Evolutionary conservation across 2,888 invertebrate genomes (phyloP), one percentile per base, ranked within the genome.

Genomic region (Orthosia gothica): DNA sequence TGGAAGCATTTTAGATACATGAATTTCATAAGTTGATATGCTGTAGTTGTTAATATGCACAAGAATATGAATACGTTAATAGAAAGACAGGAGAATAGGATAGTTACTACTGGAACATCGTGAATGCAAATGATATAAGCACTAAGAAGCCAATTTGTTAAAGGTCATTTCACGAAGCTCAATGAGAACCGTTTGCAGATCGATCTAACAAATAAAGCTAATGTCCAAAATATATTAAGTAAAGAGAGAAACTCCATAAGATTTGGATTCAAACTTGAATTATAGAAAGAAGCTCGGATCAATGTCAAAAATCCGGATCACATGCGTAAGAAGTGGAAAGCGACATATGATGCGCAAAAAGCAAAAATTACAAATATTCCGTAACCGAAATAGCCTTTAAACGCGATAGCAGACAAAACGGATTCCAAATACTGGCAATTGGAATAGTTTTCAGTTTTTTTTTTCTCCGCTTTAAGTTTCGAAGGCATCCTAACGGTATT

Each of bases 401-500:
- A 91, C 91, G 89, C 91, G 91, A 92, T 91, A 89, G 93, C 94
- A 94, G 92, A 94, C 95, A 96, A 96, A 96, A 96, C 93, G 95
- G 92, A 96, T 96, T 96, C 96, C 95, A 81, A 91, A 94, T 92
- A 92, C 94, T 95, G 96, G 95, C 96, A 96, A 96, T 96, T 96
- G 96, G 95, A 95, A 96, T 96, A 96, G 96, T 96, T 96, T 95
- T 92, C 90, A 90, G 90, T 90, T 92, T 92, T 81, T 83, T 94
- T 94, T 92, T 90, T 87, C 83, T 81, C 89, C 90, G 90, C 94
- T 94, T 95, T 93, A 91, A 91, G 92, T 90, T 89, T 89, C 89
- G 91, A 91, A 91, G 95, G 96, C 93, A 96, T 96, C 93, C 96
- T 96, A 96, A 96, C 96, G 96, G 96, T 95, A 96, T 94, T 91